A percentile compares a stretch with the other conserved stretches of the same genome.
Conservation (phyloP, 2,797 vertebrate genomes). For the Coluber constrictor region DNA sequence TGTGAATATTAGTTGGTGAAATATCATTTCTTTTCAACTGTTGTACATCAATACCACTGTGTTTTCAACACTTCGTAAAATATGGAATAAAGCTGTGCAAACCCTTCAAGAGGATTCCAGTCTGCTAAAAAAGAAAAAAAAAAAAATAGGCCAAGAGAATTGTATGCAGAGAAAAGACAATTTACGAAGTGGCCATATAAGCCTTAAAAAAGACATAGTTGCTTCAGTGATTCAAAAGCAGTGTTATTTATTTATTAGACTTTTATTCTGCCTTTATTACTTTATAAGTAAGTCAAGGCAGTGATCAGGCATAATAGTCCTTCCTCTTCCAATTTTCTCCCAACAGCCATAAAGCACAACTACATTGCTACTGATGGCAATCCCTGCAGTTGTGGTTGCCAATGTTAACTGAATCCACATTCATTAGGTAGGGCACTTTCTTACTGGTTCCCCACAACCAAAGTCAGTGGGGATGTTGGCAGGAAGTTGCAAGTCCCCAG, state of each 20-base stretch:
- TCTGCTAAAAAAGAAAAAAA: background rate
- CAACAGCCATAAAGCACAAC: background rate
- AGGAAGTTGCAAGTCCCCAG: background rate
- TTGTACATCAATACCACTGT: background rate
- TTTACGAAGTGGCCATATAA: background rate
- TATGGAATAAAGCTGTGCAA: background rate
- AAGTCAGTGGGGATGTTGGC: background rate
- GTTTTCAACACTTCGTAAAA: background rate
- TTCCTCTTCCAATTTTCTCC: background rate
- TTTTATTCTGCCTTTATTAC: background rate
- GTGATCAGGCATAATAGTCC: background rate
- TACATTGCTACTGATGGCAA: background rate
- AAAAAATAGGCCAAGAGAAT: background rate
- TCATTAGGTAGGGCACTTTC: background rate
- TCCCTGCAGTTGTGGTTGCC: background rate
- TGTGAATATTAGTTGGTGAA: background rate
- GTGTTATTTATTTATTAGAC: background rate
- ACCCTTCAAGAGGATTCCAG: background rate
- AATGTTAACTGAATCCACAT: background rate
- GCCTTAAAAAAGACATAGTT: background rate
- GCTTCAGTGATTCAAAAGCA: background rate
- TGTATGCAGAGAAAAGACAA: background rate
- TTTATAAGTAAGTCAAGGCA: background rate
- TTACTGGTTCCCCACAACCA: background rate
- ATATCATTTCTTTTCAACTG: background rate